Evolutionary conservation across 2,113 vertebrate genomes (phyloP).

Genomic region (Pycnonotus jocosus): DNA sequence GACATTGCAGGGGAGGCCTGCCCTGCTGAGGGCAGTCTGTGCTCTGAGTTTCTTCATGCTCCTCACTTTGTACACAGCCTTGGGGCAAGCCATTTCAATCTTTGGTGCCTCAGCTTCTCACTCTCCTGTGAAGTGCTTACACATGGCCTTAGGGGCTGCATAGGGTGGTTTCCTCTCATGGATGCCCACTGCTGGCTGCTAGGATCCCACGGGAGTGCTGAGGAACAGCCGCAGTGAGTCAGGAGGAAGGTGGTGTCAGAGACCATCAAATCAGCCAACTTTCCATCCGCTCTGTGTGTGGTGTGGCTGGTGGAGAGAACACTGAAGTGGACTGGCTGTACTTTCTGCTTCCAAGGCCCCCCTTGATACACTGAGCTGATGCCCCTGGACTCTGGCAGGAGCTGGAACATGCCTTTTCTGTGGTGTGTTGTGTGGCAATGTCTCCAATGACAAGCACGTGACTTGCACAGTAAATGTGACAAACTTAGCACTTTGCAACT

Average conservation of each 20-base stretch:
- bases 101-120: neutral
- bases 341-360: neutral
- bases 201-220: neutral
- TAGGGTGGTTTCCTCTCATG: neutral
- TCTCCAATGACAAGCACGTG: neutral
- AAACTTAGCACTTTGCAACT: neutral
- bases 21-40: fast-evolving
- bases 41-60: neutral
- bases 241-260: neutral
- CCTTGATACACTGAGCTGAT: neutral
- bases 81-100: neutral
- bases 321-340: neutral
- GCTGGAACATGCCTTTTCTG: neutral
- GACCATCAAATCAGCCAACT: neutral
- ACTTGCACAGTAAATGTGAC: neutral
- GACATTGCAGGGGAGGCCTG: fast-evolving
- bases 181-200: neutral
- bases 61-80: neutral
- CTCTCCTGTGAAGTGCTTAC: neutral
- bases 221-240: neutral
- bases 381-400: neutral
- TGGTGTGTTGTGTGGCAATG: fast-evolving
- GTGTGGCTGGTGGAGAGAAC: neutral
- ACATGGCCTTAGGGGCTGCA: neutral
- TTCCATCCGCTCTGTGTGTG: neutral